These are phyloP conservation scores for Seison nebaliae DNA, from an alignment of 1,140 invertebrate genomes.

Conservation along the genomic window DNA sequence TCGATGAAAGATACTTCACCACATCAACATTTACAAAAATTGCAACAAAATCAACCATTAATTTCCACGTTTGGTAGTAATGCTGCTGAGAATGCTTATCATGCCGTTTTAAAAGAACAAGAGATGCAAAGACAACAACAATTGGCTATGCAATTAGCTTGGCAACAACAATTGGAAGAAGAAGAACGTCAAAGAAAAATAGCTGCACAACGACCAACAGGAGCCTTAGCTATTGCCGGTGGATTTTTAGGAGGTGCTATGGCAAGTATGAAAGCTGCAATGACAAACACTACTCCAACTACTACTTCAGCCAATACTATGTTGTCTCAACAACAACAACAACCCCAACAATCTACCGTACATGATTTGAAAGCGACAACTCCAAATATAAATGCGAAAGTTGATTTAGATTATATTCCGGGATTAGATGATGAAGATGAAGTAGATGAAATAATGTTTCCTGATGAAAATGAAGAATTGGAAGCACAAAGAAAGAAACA, in stretches of 20 bases:
- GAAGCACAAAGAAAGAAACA: background rate
- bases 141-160: background rate
- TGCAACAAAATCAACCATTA: too few species aligned
- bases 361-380: constrained; percentile 4
- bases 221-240: too few species aligned
- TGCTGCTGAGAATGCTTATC: too few species aligned
- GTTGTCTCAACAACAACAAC: background rate
- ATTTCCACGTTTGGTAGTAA: too few species aligned
- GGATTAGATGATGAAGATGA: constrained; percentile 9
- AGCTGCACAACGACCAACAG: background rate
- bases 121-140: background rate
- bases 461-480: background rate
- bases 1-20: too few species aligned
- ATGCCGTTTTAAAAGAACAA: background rate
- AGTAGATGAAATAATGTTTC: background rate
- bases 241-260: too few species aligned
- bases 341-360: background rate
- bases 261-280: too few species aligned
- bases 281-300: background rate
- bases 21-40: too few species aligned
- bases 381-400: constrained; percentile 5
- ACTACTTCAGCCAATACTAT: background rate
- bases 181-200: background rate
- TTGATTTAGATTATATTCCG: constrained; percentile 13
- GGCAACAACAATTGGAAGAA: background rate